Percentiles rank a stretch among this genome's conserved stretches.
Evolutionary conservation across 2,113 vertebrate genomes (phyloP).

Genomic region (Tetrax tetrax): DNA sequence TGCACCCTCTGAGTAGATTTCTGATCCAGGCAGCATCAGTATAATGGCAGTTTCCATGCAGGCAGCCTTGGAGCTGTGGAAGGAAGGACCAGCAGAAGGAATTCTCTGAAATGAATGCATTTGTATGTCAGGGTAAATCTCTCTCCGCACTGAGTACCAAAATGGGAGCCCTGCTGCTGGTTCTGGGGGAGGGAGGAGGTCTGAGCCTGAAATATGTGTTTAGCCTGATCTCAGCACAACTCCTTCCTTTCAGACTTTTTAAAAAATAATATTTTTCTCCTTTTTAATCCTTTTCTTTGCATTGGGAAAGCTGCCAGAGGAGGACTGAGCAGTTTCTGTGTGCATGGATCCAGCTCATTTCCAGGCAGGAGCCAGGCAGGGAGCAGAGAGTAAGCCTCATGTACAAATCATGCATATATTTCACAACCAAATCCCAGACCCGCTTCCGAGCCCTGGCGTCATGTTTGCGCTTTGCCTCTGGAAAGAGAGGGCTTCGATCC

Average conservation of each 20-base stretch:
- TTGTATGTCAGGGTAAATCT: neutral
- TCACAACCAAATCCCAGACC: neutral
- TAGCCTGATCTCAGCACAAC: neutral
- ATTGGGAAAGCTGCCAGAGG: neutral
- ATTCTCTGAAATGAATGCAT: neutral
- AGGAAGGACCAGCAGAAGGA: neutral
- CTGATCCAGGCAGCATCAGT: neutral
- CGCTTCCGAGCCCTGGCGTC: neutral
- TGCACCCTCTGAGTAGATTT: neutral
- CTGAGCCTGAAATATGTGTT: neutral
- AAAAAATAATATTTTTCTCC: neutral
- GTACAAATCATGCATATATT: neutral
- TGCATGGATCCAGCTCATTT: neutral
- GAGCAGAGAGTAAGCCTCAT: neutral
- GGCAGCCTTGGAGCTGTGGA: neutral
- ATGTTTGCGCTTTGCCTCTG: neutral
- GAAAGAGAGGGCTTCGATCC: neutral
- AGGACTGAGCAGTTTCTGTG: conserved; percentile 10
- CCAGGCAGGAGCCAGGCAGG: neutral
- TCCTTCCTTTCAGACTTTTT: neutral
- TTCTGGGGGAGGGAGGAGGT: neutral
- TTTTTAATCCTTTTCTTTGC: neutral
- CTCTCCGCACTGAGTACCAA: neutral
- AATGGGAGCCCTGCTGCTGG: neutral
- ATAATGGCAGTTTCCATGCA: neutral